phyloP scores from a whole-genome alignment of 2,797 vertebrate genomes.

The Anguilla marmorata region DNA sequence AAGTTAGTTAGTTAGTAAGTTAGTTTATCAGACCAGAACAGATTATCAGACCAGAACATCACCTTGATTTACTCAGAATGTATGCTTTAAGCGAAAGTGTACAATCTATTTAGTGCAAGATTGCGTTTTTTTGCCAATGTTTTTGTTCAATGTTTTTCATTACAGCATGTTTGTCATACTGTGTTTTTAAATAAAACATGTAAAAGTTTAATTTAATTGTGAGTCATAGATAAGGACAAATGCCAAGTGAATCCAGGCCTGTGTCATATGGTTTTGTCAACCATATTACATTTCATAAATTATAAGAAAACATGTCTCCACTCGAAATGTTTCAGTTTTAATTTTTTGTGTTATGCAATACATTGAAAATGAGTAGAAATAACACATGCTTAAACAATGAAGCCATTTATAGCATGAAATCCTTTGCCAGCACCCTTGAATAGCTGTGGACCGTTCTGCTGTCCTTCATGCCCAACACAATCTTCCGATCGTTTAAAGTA shows the following conservation, averaged over 20 bases:
- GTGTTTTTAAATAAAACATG: not conserved
- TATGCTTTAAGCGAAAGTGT: not conserved
- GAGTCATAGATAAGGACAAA: not conserved
- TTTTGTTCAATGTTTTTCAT: not conserved
- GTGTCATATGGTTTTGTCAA: not conserved
- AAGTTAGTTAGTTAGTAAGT: not conserved
- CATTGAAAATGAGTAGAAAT: not conserved
- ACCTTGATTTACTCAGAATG: not conserved
- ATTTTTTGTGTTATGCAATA: not conserved
- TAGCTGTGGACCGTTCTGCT: not conserved
- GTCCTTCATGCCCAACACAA: not conserved
- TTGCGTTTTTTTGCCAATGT: not conserved
- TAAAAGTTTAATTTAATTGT: not conserved
- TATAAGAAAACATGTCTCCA: not conserved
- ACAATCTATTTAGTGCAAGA: not conserved
- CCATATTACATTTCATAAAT: not conserved
- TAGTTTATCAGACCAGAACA: not conserved
- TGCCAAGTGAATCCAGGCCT: not conserved
- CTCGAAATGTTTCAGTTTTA: not conserved
- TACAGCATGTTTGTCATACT: not conserved
- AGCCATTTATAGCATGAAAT: not conserved
- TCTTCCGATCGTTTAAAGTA: slow-evolving; percentile 5
- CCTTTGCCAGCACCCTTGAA: not conserved
- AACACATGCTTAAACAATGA: not conserved
- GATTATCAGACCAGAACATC: not conserved